Evolutionary conservation across 1,140 invertebrate species (phyloP).

Genomic region (Aphidius gifuensis): DNA sequence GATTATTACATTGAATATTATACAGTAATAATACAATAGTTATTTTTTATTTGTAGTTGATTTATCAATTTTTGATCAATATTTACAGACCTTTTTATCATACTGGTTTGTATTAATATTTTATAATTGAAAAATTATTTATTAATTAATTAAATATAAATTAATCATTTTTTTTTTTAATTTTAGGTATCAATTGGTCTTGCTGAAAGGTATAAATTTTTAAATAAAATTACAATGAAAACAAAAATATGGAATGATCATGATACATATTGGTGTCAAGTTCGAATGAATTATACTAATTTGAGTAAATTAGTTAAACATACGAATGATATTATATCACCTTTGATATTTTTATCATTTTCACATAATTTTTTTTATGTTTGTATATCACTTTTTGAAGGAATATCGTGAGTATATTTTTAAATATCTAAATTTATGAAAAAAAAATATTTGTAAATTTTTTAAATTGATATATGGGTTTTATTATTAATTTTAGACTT

Average conservation of each 20-base stretch:
- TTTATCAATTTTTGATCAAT: slow-evolving; percentile 58
- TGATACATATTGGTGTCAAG: slow-evolving; percentile 53
- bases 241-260: slow-evolving; percentile 23
- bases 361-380: slow-evolving; percentile 71
- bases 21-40: too few species aligned
- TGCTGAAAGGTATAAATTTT: slow-evolving; percentile 45
- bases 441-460: too few species aligned
- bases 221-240: slow-evolving; percentile 39
- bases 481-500: slow-evolving; percentile 22
- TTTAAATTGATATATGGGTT: not conserved
- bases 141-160: too few species aligned
- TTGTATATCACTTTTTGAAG: slow-evolving; percentile 69
- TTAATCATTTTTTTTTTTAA: too few species aligned
- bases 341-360: slow-evolving; percentile 65
- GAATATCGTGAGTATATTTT: slow-evolving; percentile 60
- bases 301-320: slow-evolving; percentile 58
- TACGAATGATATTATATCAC: slow-evolving; percentile 58
- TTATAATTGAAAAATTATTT: too few species aligned
- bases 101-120: slow-evolving; percentile 52
- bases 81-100: slow-evolving; percentile 65
- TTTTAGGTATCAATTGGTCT: slow-evolving; percentile 41
- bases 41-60: too few species aligned
- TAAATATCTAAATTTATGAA: too few species aligned
- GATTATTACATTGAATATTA: too few species aligned
- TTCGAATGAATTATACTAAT: slow-evolving; percentile 60